phyloP scores from a whole-genome alignment of 1,140 invertebrate genomes.

The Zaprionus ghesquierei region DNA sequence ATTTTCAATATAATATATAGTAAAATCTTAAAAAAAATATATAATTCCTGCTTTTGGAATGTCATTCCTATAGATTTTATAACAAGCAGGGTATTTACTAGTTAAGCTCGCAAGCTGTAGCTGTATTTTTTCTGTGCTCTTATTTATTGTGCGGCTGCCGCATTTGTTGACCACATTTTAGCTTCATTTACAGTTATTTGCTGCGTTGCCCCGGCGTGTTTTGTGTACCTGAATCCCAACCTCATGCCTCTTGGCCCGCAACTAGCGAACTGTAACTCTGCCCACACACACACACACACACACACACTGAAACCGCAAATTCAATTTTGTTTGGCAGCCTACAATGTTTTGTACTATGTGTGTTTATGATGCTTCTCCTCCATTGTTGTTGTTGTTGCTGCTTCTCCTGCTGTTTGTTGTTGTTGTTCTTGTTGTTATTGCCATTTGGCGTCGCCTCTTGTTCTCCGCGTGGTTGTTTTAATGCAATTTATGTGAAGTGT shows the following conservation, averaged over 20 bases:
- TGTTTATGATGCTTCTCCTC: constrained; percentile 46
- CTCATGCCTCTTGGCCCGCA: background rate
- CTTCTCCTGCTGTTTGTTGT: constrained; percentile 6
- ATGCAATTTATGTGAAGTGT: constrained; percentile 77
- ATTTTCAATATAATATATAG: no score
- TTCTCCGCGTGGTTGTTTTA: constrained; percentile 36
- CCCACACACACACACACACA: background rate
- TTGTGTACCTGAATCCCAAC: constrained; percentile 14
- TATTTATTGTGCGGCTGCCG: constrained; percentile 40
- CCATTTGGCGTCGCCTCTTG: background rate
- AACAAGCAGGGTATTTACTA: constrained; percentile 1
- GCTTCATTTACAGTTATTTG: constrained; percentile 76
- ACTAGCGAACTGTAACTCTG: constrained; percentile 20
- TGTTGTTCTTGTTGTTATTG: constrained; percentile 24
- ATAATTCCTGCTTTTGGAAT: no score
- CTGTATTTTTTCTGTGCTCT: background rate
- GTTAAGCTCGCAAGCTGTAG: background rate
- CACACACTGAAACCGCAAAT: constrained; percentile 62
- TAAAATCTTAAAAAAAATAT: no score
- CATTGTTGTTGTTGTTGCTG: background rate
- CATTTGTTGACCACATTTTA: constrained; percentile 66
- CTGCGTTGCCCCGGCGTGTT: constrained; percentile 23
- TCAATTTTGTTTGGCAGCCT: constrained; percentile 73
- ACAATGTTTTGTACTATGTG: constrained; percentile 57
- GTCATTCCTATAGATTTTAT: no score